Evolutionary conservation across 2,113 vertebrate species (phyloP).

Genomic region (Etheostoma spectabile): DNA sequence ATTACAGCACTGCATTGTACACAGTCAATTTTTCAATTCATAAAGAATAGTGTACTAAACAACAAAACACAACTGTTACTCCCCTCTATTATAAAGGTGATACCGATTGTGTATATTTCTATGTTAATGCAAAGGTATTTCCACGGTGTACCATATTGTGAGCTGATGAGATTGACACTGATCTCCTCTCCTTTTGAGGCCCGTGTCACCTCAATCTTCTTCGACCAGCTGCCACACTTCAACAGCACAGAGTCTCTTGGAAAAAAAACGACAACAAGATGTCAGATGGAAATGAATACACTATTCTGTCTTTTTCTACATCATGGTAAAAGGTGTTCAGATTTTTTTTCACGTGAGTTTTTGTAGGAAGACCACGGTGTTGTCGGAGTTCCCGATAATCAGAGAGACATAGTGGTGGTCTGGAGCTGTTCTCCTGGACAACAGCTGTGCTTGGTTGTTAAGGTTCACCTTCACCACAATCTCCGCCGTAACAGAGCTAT

Average conservation of each 20-base stretch:
- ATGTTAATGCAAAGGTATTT: background rate
- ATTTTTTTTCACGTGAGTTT: conserved; percentile 84
- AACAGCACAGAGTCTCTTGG: conserved; percentile 89
- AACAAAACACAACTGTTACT: background rate
- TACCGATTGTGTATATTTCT: background rate
- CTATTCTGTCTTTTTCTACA: background rate
- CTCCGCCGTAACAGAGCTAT: conserved; percentile 87
- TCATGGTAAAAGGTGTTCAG: background rate
- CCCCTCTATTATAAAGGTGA: background rate
- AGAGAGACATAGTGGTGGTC: conserved; percentile 89
- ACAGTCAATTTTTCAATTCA: background rate
- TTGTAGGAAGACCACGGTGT: conserved; percentile 90
- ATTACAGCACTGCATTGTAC: too few species aligned
- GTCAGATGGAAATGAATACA: background rate
- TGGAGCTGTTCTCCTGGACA: conserved; percentile 89
- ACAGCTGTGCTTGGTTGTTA: conserved; percentile 90
- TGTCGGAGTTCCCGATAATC: conserved; percentile 92
- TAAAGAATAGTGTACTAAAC: background rate
- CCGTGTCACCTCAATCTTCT: conserved; percentile 91
- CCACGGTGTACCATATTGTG: conserved; percentile 90
- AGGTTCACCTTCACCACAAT: conserved; percentile 89
- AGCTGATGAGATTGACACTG: conserved; percentile 94
- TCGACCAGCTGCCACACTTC: conserved; percentile 91
- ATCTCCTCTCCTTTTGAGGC: conserved; percentile 88
- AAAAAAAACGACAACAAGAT: conserved; percentile 55